Evolutionary conservation across 1,140 invertebrate genomes (phyloP), one percentile per base, ranked within the genome.

Genomic region (Xylocopa sonorina): DNA sequence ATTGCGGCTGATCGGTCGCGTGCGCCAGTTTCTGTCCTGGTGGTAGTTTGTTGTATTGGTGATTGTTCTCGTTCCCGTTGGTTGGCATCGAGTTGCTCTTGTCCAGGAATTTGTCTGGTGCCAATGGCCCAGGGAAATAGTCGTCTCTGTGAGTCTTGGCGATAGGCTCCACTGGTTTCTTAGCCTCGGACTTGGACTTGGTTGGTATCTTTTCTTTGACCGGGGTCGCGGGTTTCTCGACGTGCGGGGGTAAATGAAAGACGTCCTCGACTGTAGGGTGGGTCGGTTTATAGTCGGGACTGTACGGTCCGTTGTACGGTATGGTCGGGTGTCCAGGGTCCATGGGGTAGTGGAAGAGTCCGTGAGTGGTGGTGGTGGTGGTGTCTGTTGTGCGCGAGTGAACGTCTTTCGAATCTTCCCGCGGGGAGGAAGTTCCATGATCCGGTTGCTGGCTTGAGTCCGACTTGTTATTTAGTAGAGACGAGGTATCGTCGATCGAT

Each of bases 241-340:
- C 71, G 51, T 89, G 82, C 18, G 72, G 29, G n/a, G 85, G 1
- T 7, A 92, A 86, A 58, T 90, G 90, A 63, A 92, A 92, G 12
- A 92, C 84, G 27, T 92, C 85, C 43, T 92, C 92, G 21, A 92
- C 80, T 32, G 79, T 90, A 7, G 89, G 87, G 16, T 87, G 84
- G 2, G 89, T 92, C 27, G 90, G 90, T 57, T 90, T 90, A 80
- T 90, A 93, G 60, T 92, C 89, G 9, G 93, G 93, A 89, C 86
- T 93, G 73, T 92, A 93, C 18, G 93, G 93, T 34, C 93, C 93
- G 57, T 90, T 90, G 73, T 93, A 93, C 0, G 89, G 88, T 48
- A 89, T 43, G 4, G 88, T 92, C 1, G 91, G 91, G 74, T 91
- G 89, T 53, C 91, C 91, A 46, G 91, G 90, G 67, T 92, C 90